Evolutionary conservation across 35 echinoderm and acorn worm species (phyloP).

Genomic region (Ophioderma brevispina): DNA sequence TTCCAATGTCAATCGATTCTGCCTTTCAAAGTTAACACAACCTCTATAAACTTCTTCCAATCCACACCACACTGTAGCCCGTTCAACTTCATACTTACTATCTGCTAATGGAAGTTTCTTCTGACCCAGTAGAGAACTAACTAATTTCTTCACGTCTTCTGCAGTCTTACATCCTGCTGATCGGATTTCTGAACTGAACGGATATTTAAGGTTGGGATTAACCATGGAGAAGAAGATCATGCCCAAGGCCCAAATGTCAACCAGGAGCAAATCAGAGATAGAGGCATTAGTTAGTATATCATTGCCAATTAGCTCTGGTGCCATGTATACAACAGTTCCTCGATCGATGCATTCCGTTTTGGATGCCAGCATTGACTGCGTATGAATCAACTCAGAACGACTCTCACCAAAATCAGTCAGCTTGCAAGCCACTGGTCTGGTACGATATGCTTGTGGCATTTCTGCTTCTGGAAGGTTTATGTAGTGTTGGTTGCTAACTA

Average conservation of each 20-base stretch:
- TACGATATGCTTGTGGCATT: background rate
- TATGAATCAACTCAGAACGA: slow-evolving; percentile 33
- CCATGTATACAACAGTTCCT: background rate
- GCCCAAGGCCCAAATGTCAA: background rate
- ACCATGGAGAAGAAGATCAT: background rate
- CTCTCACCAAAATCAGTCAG: slow-evolving; percentile 47
- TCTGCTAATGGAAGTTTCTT: background rate
- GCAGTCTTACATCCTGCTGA: background rate
- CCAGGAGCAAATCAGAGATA: background rate
- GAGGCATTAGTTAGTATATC: background rate
- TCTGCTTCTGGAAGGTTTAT: background rate
- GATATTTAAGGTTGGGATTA: slow-evolving; percentile 26
- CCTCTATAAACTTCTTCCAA: no score
- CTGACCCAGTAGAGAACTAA: background rate
- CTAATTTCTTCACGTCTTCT: background rate
- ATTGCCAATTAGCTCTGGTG: background rate
- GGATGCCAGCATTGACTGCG: slow-evolving; percentile 20
- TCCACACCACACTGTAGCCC: slow-evolving; percentile 26
- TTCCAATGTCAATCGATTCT: background rate
- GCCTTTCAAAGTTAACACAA: background rate
- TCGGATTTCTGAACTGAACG: background rate
- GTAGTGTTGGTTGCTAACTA: slow-evolving; percentile 49
- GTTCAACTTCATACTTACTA: slow-evolving; percentile 2
- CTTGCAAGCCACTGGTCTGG: slow-evolving; percentile 34
- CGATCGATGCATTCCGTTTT: background rate